phyloP scores from a whole-genome alignment of 2,888 invertebrate species.

The Torymus tubicola region DNA sequence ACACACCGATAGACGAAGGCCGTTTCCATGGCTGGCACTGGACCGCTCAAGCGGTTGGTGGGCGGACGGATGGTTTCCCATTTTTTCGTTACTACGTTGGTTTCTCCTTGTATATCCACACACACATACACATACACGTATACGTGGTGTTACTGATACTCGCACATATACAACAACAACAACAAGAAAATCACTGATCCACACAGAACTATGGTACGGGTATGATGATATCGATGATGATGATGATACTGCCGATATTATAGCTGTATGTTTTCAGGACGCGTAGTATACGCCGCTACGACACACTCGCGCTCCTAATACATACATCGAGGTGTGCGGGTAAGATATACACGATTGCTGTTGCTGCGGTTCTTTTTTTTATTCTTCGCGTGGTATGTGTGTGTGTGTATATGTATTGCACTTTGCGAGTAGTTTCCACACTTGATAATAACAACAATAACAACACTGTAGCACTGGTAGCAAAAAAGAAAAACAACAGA shows the following conservation, averaged over 20 bases:
- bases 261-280: slow-evolving; percentile 66
- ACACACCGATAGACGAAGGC: slow-evolving; percentile 73
- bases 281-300: slow-evolving; percentile 58
- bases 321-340: too few species aligned
- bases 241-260: neutral
- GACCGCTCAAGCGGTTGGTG: slow-evolving; percentile 89
- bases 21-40: slow-evolving; percentile 71
- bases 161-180: neutral
- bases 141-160: neutral
- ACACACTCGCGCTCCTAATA: too few species aligned
- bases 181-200: neutral
- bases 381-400: too few species aligned
- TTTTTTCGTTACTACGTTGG: slow-evolving; percentile 74
- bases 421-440: neutral
- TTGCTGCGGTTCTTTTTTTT: too few species aligned
- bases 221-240: neutral
- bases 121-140: too few species aligned
- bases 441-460: too few species aligned
- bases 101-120: neutral
- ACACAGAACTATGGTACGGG: slow-evolving; percentile 10
- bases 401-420: too few species aligned
- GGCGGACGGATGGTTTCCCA: slow-evolving; percentile 91
- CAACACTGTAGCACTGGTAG: too few species aligned
- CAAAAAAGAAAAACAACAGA: too few species aligned
- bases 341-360: too few species aligned